A percentile compares a stretch with the other conserved stretches of the same genome.
These are phyloP conservation scores for Tetragonula carbonaria DNA, from an alignment of 2,888 invertebrate genomes.

Conservation along the genomic window DNA sequence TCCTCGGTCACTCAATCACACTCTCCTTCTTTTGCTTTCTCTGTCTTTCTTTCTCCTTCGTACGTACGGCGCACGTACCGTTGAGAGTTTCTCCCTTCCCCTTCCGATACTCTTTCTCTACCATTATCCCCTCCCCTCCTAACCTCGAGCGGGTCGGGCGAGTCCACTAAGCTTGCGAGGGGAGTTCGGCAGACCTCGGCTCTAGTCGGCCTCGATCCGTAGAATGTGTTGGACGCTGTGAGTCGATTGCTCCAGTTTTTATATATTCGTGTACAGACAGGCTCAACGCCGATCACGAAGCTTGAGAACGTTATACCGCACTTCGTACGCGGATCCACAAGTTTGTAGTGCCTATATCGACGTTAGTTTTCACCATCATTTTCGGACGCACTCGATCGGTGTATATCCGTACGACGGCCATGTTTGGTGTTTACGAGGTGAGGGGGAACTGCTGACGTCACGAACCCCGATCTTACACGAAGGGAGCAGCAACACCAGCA, in stretches of 20 bases:
- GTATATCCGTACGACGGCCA: conserved; percentile 82
- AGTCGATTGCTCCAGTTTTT: conserved; percentile 71
- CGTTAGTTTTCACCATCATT: conserved; percentile 63
- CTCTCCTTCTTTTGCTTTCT: conserved; percentile 68
- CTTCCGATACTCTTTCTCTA: conserved; percentile 59
- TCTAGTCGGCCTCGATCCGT: conserved; percentile 84
- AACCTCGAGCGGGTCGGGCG: conserved; percentile 80
- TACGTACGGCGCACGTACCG: conserved; percentile 67
- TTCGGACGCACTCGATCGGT: conserved; percentile 74
- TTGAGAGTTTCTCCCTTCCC: conserved; percentile 66
- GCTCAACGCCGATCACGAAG: conserved; percentile 34
- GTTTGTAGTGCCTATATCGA: conserved; percentile 48
- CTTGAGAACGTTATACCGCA: conserved; percentile 39
- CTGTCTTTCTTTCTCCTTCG: conserved; percentile 54
- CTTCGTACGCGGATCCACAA: conserved; percentile 44
- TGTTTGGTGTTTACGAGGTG: conserved; percentile 84
- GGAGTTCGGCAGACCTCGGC: conserved; percentile 81
- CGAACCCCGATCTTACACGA: conserved; percentile 78
- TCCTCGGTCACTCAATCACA: conserved; percentile 70
- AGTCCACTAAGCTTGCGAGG: conserved; percentile 81
- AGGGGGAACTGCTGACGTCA: conserved; percentile 83
- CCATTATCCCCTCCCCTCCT: conserved; percentile 64
- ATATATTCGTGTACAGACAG: conserved; percentile 40
- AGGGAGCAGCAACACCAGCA: conserved; percentile 68
- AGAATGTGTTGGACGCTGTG: conserved; percentile 80